Conservation (phyloP, 2,113 vertebrate species). For the Pavo muticus region DNA sequence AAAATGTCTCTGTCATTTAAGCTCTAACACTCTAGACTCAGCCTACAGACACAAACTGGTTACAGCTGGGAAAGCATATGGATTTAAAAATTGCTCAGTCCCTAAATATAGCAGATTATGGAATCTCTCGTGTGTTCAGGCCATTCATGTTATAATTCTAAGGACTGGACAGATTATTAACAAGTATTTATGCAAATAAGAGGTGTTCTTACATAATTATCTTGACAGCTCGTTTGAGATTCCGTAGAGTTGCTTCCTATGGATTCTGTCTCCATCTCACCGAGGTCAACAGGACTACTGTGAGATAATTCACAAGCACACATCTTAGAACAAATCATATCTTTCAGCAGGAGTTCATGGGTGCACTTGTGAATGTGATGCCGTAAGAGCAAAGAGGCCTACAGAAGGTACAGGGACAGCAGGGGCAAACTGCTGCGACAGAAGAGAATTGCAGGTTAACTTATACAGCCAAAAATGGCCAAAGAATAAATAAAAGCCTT, state of each 20-base stretch:
- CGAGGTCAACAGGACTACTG: conserved; percentile 86
- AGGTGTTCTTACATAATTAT: conserved; percentile 67
- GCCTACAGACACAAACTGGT: neutral
- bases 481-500: neutral
- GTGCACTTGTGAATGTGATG: neutral
- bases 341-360: neutral
- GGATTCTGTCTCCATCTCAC: conserved; percentile 91
- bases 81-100: neutral
- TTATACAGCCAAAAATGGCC: neutral
- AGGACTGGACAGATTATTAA: neutral
- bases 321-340: neutral
- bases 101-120: neutral
- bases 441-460: neutral
- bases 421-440: neutral
- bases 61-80: neutral
- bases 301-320: neutral
- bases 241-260: conserved; percentile 79
- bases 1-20: neutral
- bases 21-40: neutral
- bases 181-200: neutral
- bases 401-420: neutral
- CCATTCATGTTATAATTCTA: neutral
- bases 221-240: conserved; percentile 67
- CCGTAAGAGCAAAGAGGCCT: neutral
- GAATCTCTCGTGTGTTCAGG: neutral